These are phyloP conservation scores for Chloroclysta siterata DNA, from an alignment of 2,888 invertebrate genomes.

Conservation along the genomic window DNA sequence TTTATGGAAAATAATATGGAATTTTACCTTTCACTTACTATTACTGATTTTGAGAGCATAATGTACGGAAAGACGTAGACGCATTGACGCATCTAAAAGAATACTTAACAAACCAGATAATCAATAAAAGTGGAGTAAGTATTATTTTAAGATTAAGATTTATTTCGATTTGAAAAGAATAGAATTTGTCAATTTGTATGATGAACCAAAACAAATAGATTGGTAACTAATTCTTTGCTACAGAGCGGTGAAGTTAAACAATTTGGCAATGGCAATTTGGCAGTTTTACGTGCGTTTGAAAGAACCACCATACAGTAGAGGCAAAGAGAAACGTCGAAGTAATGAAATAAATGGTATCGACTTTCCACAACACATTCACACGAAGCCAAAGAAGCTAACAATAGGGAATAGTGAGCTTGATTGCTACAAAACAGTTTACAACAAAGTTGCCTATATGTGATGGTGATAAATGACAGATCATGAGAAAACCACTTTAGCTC, in stretches of 20 bases:
- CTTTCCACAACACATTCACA: slow-evolving; percentile 65
- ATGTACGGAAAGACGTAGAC: neutral
- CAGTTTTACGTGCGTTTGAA: neutral
- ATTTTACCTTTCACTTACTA: neutral
- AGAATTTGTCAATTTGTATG: too few relatives aligned
- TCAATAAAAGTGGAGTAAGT: neutral
- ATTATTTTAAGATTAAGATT: too few relatives aligned
- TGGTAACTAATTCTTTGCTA: neutral
- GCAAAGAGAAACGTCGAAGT: slow-evolving; percentile 53
- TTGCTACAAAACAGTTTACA: slow-evolving; percentile 46
- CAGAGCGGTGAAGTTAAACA: neutral
- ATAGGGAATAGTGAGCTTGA: slow-evolving; percentile 56
- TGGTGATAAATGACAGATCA: slow-evolving; percentile 22
- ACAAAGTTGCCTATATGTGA: slow-evolving; percentile 28
- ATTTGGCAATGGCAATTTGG: neutral
- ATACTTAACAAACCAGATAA: neutral
- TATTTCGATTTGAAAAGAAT: too few relatives aligned
- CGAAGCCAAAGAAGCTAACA: slow-evolving; percentile 50
- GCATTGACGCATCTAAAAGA: too few relatives aligned
- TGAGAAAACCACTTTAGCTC: slow-evolving; percentile 3
- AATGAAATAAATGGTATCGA: slow-evolving; percentile 49
- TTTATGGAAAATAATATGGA: neutral
- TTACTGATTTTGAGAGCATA: neutral
- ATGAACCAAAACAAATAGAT: too few relatives aligned
- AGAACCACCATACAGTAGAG: slow-evolving; percentile 4